Evolutionary conservation across 2,888 invertebrate genomes (phyloP).

Genomic region (Archaeoteleia sp.): DNA sequence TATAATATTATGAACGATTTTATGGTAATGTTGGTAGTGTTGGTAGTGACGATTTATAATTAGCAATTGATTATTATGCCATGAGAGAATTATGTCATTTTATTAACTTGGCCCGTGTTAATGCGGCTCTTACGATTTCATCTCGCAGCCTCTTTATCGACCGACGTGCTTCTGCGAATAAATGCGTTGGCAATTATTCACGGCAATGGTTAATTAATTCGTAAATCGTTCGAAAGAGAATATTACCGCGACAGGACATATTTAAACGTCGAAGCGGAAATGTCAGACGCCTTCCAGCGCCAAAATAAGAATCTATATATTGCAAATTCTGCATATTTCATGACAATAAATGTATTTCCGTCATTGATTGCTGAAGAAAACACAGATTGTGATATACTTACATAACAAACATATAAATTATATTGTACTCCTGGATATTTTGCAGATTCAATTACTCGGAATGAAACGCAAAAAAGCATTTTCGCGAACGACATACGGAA

Average conservation of each 20-base stretch:
- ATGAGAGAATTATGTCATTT: conserved; percentile 41
- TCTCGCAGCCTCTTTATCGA: conserved; percentile 52
- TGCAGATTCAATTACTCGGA: background rate
- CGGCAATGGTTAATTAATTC: conserved; percentile 52
- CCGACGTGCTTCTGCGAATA: conserved; percentile 49
- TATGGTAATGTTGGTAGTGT: conserved; percentile 12
- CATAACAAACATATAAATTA: background rate
- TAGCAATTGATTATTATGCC: conserved; percentile 32
- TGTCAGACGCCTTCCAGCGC: conserved; percentile 40
- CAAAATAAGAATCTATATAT: conserved; percentile 40
- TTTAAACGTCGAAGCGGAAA: conserved; percentile 51
- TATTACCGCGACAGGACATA: conserved; percentile 47
- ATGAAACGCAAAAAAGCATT: too few relatives aligned
- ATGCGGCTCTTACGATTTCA: conserved; percentile 45
- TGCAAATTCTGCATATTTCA: conserved; percentile 36
- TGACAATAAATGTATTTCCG: conserved; percentile 2
- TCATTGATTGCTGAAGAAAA: background rate
- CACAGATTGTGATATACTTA: background rate
- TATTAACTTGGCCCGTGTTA: conserved; percentile 44
- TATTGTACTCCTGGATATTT: background rate
- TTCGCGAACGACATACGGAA: too few relatives aligned
- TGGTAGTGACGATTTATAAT: conserved; percentile 31
- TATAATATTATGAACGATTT: conserved; percentile 13
- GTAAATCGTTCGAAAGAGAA: conserved; percentile 50
- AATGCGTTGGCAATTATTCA: conserved; percentile 51